Evolutionary conservation across 1,140 invertebrate genomes (phyloP).

Genomic region (Artemia franciscana): DNA sequence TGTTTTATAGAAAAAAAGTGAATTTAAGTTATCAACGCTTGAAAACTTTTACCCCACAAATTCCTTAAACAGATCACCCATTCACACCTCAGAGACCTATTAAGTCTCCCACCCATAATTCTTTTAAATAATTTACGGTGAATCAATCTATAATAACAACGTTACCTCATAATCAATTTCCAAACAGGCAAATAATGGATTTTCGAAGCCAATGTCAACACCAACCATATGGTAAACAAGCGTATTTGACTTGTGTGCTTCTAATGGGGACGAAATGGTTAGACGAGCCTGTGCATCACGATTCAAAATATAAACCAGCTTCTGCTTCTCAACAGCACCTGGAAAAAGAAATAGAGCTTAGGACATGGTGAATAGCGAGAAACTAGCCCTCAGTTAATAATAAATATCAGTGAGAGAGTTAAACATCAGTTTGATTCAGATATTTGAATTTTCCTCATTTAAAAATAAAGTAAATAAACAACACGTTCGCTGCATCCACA

Average conservation of each 20-base stretch:
- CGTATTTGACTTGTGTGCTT: slow-evolving; percentile 98
- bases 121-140: background rate
- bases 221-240: slow-evolving; percentile 95
- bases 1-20: too few relatives aligned
- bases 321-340: slow-evolving; percentile 93
- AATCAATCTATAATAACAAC: background rate
- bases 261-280: slow-evolving; percentile 94
- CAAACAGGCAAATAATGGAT: slow-evolving; percentile 96
- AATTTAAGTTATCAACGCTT: too few relatives aligned
- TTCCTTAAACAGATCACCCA: too few relatives aligned
- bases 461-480: background rate
- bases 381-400: too few relatives aligned
- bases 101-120: background rate
- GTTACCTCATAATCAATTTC: slow-evolving; percentile 94
- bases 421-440: background rate
- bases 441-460: background rate
- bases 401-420: background rate
- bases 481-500: too few relatives aligned
- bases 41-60: too few relatives aligned
- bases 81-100: too few relatives aligned
- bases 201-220: slow-evolving; percentile 97
- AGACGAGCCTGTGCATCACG: slow-evolving; percentile 86
- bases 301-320: slow-evolving; percentile 95
- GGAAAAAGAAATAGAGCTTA: too few relatives aligned
- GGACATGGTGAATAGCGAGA: too few relatives aligned